Base-by-base conservation (phyloP, 2,888 invertebrate species). In the Papilio elwesi region DNA sequence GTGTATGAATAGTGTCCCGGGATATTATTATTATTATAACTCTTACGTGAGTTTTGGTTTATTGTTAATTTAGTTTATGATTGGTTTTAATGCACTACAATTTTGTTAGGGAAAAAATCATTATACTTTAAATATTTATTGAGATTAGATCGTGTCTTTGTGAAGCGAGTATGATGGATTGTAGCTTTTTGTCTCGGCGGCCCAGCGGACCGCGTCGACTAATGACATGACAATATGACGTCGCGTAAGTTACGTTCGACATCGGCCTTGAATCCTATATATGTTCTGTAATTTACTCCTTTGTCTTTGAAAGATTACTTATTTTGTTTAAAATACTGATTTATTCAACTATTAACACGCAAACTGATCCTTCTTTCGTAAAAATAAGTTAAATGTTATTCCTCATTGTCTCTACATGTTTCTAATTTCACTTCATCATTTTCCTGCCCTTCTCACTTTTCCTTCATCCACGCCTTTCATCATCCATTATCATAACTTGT, bases 211-310 rank as follows among this genome's bases (percentile, higher is more conserved):
- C 69, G 69, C 57, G 48, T 47, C 69, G 52, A 12, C 43, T 59
- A 69, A 73, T 69, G 59, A 73, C 59, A 73, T 69, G 59, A 73
- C 59, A 66, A 59, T 38, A 48, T 48, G 51, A 69, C 47, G 67
- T 65, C 6, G 59, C 13, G 36, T 59, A 59, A 69, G 15, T 63
- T 64, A 26, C n/a, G 36, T 69, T 67, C 15, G 51, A 49, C 7
- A 8, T 7, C 64, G 68, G 64, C 72, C 72, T 69, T 69, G 52
- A 16, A 6, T 69, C 12, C 55, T 66, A 52, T 36, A 12, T 36
- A 9, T 26, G 49, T 26, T 49, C 15, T 15, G 66, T 43, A 36
- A 43, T 26, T 52, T 43, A 43, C 15, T 43, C 26, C 12, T 26
- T 26, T 13, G 49, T 51, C 26, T 26, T 49, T 48, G 8, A 16